Evolutionary conservation across 2,797 vertebrate species (phyloP).

Genomic region (Fistularia tabacaria): DNA sequence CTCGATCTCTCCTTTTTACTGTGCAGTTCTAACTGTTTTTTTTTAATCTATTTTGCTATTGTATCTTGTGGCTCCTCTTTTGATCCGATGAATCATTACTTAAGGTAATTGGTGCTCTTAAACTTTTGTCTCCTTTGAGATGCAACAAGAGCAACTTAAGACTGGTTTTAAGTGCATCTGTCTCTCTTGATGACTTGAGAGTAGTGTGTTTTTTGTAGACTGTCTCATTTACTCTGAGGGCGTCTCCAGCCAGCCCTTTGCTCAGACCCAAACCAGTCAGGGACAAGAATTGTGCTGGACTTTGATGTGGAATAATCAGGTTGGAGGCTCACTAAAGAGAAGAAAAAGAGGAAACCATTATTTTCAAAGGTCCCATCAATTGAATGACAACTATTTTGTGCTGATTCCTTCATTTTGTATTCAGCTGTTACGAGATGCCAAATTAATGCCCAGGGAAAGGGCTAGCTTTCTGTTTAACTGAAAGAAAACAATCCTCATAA

Average conservation of each 20-base stretch:
- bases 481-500: too few relatives aligned
- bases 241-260: constrained; percentile 14
- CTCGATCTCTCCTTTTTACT: too few relatives aligned
- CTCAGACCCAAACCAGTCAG: constrained; percentile 3
- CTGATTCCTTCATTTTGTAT: too few relatives aligned
- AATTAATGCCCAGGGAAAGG: too few relatives aligned
- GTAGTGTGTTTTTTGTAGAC: constrained; percentile 48
- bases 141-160: constrained; percentile 49
- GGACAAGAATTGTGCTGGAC: constrained; percentile 16
- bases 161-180: constrained; percentile 54
- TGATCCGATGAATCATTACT: constrained; percentile 37
- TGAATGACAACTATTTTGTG: too few relatives aligned
- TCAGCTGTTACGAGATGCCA: too few relatives aligned
- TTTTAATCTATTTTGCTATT: background rate
- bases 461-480: too few relatives aligned
- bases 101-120: constrained; percentile 45
- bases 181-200: constrained; percentile 56
- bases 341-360: background rate
- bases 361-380: background rate
- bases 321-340: too few relatives aligned
- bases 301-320: constrained; percentile 19
- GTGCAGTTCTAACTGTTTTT: too few relatives aligned
- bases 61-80: constrained; percentile 24
- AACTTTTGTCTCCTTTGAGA: constrained; percentile 49
- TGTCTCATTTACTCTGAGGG: constrained; percentile 55